Conservation (phyloP, 2,797 vertebrate species). For the Neosalanx taihuensis region DNA sequence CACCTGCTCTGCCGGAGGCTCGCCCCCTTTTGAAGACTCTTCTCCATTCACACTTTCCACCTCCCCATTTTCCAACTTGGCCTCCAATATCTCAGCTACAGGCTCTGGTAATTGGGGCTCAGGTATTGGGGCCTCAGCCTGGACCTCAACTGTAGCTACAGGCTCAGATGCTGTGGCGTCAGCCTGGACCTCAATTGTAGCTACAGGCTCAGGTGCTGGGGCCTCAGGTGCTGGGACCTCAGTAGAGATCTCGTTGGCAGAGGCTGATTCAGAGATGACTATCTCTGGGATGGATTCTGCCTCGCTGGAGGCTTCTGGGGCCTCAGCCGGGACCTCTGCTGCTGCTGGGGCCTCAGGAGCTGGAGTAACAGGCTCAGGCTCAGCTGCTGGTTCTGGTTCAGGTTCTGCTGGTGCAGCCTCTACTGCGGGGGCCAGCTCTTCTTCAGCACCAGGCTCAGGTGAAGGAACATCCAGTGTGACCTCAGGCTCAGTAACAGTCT, state of each 20-base stretch:
- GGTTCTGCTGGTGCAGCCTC: slow-evolving; percentile 16
- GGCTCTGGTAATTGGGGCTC: slow-evolving; percentile 13
- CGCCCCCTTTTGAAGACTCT: slow-evolving; percentile 25
- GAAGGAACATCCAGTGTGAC: slow-evolving; percentile 5
- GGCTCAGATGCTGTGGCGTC: neutral
- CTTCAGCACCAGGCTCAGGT: slow-evolving; percentile 19
- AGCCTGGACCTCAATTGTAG: neutral
- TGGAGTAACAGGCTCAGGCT: slow-evolving; percentile 11
- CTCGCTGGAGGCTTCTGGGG: slow-evolving; percentile 17
- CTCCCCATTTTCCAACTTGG: slow-evolving; percentile 70
- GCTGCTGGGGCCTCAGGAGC: slow-evolving; percentile 11
- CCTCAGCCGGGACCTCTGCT: slow-evolving; percentile 17
- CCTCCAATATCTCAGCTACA: slow-evolving; percentile 40
- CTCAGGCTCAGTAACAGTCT: slow-evolving; percentile 15
- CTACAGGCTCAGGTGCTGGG: slow-evolving; percentile 4
- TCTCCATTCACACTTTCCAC: slow-evolving; percentile 44
- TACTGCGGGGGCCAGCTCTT: slow-evolving; percentile 25
- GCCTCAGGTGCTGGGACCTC: slow-evolving; percentile 17
- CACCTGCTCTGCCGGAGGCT: slow-evolving; percentile 42
- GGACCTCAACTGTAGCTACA: neutral
- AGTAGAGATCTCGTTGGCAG: slow-evolving; percentile 41
- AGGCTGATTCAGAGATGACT: slow-evolving; percentile 65
- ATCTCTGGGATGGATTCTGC: slow-evolving; percentile 65
- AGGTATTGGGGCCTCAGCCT: neutral
- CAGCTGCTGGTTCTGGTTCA: slow-evolving; percentile 29